Base-by-base conservation (phyloP, 1,140 invertebrate genomes). In the Brachystomella parvula region DNA sequence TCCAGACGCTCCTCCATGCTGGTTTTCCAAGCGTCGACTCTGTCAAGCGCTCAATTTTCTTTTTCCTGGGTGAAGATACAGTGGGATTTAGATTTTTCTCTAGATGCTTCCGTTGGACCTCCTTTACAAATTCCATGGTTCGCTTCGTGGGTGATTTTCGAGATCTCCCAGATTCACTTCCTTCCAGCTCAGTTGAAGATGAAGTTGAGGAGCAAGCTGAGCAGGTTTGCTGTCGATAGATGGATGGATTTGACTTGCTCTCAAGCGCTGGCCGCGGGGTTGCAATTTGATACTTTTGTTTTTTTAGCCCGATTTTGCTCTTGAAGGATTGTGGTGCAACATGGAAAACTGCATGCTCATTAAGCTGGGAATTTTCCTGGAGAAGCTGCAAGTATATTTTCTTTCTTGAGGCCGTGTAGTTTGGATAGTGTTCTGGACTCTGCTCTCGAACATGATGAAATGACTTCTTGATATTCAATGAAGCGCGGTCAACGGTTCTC, bases 311-410 rank as follows among this genome's bases (percentile, higher is more conserved):
- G n/a, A 60, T 31, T 29, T 60, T 30, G 17, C 24, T 60, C 30
- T 60, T 30, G 58, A 60, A 35, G 29, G 29, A 62, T 49, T n/a
- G 24, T 29, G 62, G 44, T 12, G 62, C 49, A 15, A 12, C 49
- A 6, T 53, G 49, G 49, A 53, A 53, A 15, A 53, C 49, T 53
- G 12, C 21, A 17, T 9, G 12, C 24, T 9, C 9, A 26, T 53
- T 53, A 3, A 53, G 24, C 6, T 24, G 3, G 24, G 49, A 53
- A 24, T 15, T 26, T 15, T 26, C 9, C 24, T 53, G 9, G 24
- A 53, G 49, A 9, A 53, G 21, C 49, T 53, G 12, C 9, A 53
- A 24, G 49, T 53, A 53, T 12, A 53, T 53, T 26, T 12, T 24
- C 24, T 53, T 24, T 17, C 49, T 12, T 6, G 9, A 9, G 21